Percentiles rank a stretch among this genome's conserved stretches.
phyloP scores from a whole-genome alignment of 2,888 invertebrate genomes.

The Drosophila aldrichi region DNA sequence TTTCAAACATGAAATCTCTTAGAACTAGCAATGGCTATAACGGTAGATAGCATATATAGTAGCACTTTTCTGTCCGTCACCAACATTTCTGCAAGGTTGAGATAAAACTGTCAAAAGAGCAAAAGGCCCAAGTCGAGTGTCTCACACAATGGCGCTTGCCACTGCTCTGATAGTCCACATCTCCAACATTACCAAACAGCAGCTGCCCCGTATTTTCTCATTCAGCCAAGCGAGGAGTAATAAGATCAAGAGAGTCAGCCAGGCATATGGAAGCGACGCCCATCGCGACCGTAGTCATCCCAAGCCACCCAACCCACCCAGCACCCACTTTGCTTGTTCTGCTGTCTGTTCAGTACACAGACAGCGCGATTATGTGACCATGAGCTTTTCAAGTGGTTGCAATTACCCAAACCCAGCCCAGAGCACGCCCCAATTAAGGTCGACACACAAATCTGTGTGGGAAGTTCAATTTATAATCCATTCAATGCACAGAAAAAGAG shows the following conservation, averaged over 20 bases:
- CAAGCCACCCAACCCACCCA: slow-evolving; percentile 65
- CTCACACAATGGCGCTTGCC: slow-evolving; percentile 39
- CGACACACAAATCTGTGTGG: slow-evolving; percentile 75
- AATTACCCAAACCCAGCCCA: slow-evolving; percentile 66
- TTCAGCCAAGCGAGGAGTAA: slow-evolving; percentile 80
- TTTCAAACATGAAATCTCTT: slow-evolving; percentile 38
- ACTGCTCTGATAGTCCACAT: slow-evolving; percentile 29
- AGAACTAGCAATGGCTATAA: slow-evolving; percentile 27
- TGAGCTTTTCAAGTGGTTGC: slow-evolving; percentile 71
- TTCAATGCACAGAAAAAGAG: slow-evolving; percentile 46
- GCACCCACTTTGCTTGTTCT: slow-evolving; percentile 47
- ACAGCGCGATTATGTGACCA: slow-evolving; percentile 69
- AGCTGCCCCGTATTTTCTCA: slow-evolving; percentile 77
- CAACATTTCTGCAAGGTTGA: slow-evolving; percentile 68
- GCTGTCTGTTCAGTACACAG: slow-evolving; percentile 37
- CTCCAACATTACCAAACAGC: slow-evolving; percentile 34
- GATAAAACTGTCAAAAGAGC: slow-evolving; percentile 75
- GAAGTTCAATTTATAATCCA: slow-evolving; percentile 64
- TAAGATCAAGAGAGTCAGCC: slow-evolving; percentile 80
- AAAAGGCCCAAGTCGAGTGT: slow-evolving; percentile 42
- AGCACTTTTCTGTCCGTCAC: slow-evolving; percentile 28
- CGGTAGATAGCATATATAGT: slow-evolving; percentile 15
- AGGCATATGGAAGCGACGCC: slow-evolving; percentile 65
- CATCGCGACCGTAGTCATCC: slow-evolving; percentile 33
- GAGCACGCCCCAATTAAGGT: slow-evolving; percentile 71